Evolutionary conservation across 2,797 vertebrate genomes (phyloP).

Genomic region (Parambassis ranga): DNA sequence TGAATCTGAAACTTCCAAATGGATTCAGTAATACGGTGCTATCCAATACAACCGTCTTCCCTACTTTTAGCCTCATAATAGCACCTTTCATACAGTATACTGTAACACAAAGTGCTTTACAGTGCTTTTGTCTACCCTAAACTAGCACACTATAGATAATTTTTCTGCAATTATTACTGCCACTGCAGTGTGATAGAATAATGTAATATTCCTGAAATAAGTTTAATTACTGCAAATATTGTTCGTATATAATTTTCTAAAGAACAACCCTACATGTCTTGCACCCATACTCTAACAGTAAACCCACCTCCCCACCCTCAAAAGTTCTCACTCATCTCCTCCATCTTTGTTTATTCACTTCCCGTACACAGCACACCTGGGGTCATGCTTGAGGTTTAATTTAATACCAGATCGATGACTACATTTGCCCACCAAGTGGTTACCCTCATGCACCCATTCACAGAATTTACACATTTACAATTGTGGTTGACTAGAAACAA

Average conservation of each 20-base stretch:
- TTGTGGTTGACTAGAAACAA: too few species aligned
- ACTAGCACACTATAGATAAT: too few species aligned
- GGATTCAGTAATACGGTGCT: too few species aligned
- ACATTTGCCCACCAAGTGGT: conserved; percentile 26
- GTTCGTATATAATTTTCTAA: too few species aligned
- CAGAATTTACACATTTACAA: too few species aligned
- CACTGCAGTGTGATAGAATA: background rate
- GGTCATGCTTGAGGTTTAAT: conserved; percentile 55
- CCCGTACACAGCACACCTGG: conserved; percentile 62
- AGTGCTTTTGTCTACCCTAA: too few species aligned
- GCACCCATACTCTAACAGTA: background rate
- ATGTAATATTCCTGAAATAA: background rate
- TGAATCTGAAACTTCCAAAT: too few species aligned
- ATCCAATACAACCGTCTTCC: too few species aligned
- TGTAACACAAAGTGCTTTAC: too few species aligned
- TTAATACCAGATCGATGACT: conserved; percentile 58
- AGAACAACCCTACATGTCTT: background rate
- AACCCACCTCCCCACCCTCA: background rate
- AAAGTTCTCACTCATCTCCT: conserved; percentile 37
- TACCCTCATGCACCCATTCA: background rate
- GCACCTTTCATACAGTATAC: too few species aligned
- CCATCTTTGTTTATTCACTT: conserved; percentile 64
- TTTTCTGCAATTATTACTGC: background rate
- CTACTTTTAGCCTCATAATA: too few species aligned
- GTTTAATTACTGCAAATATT: background rate